A percentile compares a stretch with the other conserved stretches of the same genome.
phyloP scores from a whole-genome alignment of 2,797 vertebrate species.

The Myiotriccus ornatus region DNA sequence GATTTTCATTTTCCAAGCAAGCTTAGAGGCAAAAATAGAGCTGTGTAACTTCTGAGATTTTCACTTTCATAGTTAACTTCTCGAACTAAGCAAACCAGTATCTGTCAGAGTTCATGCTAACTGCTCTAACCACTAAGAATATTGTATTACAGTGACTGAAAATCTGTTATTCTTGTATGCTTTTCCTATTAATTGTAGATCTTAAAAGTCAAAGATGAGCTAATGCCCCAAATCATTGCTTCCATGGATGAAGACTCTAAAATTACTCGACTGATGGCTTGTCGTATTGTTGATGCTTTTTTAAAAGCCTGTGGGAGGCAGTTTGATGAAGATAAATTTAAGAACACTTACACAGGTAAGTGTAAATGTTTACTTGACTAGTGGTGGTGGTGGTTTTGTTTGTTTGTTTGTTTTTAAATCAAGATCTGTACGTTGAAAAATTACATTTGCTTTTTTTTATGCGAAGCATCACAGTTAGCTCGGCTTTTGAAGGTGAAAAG shows the following conservation, averaged over 20 bases:
- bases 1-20: neutral
- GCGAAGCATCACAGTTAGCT: neutral
- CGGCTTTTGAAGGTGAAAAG: neutral
- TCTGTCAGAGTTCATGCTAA: neutral
- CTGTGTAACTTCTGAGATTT: neutral
- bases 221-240: conserved; percentile 79
- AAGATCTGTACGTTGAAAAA: neutral
- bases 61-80: neutral
- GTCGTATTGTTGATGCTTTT: conserved; percentile 77
- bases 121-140: neutral
- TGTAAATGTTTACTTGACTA: neutral
- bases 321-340: conserved; percentile 79
- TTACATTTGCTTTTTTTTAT: neutral
- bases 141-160: neutral
- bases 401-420: neutral
- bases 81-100: neutral
- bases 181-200: conserved; percentile 72
- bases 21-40: neutral
- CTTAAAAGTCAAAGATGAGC: conserved; percentile 71
- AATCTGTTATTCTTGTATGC: neutral
- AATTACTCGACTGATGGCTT: conserved; percentile 83
- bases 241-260: conserved; percentile 89
- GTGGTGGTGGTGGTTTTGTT: neutral
- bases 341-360: conserved; percentile 88
- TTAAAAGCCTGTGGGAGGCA: conserved; percentile 70